Percentiles rank a stretch among this genome's conserved stretches.
These are phyloP conservation scores for Microdon myrmicae DNA, from an alignment of 2,888 invertebrate genomes.

Conservation along the genomic window DNA sequence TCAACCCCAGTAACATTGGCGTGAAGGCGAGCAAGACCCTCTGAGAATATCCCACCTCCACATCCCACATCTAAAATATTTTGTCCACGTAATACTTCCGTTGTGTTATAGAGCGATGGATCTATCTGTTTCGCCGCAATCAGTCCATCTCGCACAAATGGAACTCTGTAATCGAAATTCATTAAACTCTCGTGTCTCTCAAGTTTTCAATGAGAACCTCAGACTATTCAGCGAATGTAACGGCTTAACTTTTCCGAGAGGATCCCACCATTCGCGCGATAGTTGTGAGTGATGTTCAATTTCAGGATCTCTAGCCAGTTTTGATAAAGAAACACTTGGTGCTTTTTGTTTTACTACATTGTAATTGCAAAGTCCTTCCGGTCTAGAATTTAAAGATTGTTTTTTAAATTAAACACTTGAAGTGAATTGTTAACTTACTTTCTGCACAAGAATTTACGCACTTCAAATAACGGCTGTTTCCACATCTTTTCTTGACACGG, in stretches of 20 bases:
- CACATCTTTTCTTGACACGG: too few species aligned
- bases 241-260: conserved; percentile 73
- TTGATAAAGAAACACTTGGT: too few species aligned
- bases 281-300: conserved; percentile 72
- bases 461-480: too few species aligned
- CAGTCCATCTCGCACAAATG: conserved; percentile 80
- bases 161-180: conserved; percentile 69
- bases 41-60: conserved; percentile 85
- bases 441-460: too few species aligned
- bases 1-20: conserved; percentile 85
- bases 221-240: conserved; percentile 83
- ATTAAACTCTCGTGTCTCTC: too few species aligned
- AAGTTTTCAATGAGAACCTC: too few species aligned
- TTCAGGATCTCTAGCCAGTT: conserved; percentile 68
- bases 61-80: conserved; percentile 90
- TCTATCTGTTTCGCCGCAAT: conserved; percentile 67
- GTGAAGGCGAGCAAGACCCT: conserved; percentile 82
- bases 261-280: conserved; percentile 81
- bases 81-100: conserved; percentile 73
- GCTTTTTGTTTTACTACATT: too few species aligned
- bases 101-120: conserved; percentile 64
- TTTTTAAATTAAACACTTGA: too few species aligned
- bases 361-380: too few species aligned
- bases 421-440: too few species aligned
- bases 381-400: too few species aligned